These are phyloP conservation scores for Myiozetetes cayanensis DNA, from an alignment of 2,113 vertebrate genomes.

Conservation along the genomic window DNA sequence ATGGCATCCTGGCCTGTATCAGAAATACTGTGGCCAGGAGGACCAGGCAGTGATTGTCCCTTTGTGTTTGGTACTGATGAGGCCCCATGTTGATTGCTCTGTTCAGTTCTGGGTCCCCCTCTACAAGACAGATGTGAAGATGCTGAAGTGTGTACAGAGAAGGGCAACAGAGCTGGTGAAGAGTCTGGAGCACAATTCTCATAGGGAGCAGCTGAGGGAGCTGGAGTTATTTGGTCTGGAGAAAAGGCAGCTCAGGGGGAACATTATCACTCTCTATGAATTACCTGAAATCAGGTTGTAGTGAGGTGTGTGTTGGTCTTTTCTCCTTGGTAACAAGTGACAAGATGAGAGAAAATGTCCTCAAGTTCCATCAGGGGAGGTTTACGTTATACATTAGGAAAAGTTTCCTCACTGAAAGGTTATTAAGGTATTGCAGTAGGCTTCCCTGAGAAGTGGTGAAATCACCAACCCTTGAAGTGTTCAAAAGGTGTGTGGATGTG, in stretches of 20 bases:
- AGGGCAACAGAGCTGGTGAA: background rate
- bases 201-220: background rate
- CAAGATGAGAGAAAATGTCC: background rate
- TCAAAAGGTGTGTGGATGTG: background rate
- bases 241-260: background rate
- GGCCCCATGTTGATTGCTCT: background rate
- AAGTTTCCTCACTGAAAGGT: background rate
- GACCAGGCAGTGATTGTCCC: background rate
- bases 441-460: background rate
- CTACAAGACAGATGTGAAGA: background rate
- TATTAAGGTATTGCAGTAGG: background rate
- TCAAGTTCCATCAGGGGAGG: background rate
- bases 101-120: background rate
- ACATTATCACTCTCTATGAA: background rate
- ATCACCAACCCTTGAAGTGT: background rate
- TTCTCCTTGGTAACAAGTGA: background rate
- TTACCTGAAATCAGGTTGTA: background rate
- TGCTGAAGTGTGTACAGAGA: background rate
- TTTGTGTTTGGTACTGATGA: background rate
- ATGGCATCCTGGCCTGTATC: background rate
- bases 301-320: background rate
- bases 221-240: background rate
- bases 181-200: background rate
- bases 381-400: background rate
- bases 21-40: background rate